Evolutionary conservation across 2,797 vertebrate genomes (phyloP), one percentile per base, ranked within the genome.

Genomic region (Percopsis omiscomaycus): DNA sequence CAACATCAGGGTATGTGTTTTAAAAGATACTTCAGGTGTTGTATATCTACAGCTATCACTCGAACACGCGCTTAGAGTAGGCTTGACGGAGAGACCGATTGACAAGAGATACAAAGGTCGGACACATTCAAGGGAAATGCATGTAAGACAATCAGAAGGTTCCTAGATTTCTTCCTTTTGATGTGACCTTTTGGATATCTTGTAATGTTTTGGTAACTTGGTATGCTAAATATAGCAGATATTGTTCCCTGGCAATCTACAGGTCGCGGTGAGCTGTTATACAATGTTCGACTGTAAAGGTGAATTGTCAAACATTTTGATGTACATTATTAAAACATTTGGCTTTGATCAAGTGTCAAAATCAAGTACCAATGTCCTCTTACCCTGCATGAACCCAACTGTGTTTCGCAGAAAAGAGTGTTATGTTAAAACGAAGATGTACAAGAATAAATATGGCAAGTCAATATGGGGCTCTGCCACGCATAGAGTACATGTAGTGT

Each of bases 111-210:
- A 67, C 65, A 59, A 77, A 37, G 62, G 59, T 68, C 29, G 61
- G 74, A 74, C 51, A 28, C 59, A 37, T 47, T 63, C 37, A 68
- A 77, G 73, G 75, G 68, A 79, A 80, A 68, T 79, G 84, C 84
- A 88, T 81, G 82, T 77, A 52, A 81, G 89, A 91, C 89, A 90
- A 91, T 91, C 90, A 86, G 77, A 61, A 50, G 64, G 70, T 80
- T 74, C 75, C 73, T 64, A 63, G 76, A 70, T 72, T 79, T 82
- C 74, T 68, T 80, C 52, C 68, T 77, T 22, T 65, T 53, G 61
- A 70, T 73, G 73, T 78, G 69, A 71, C 67, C 55, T 42, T 49
- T 57, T n/a, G 46, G 70, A 71, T 59, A 78, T 70, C 61, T 57
- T 52, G 54, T 74, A 54, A 64, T 69, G 60, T 70, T 71, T 75